Base-by-base conservation (phyloP, 1,140 invertebrate species). In the Drosophila pachea region DNA sequence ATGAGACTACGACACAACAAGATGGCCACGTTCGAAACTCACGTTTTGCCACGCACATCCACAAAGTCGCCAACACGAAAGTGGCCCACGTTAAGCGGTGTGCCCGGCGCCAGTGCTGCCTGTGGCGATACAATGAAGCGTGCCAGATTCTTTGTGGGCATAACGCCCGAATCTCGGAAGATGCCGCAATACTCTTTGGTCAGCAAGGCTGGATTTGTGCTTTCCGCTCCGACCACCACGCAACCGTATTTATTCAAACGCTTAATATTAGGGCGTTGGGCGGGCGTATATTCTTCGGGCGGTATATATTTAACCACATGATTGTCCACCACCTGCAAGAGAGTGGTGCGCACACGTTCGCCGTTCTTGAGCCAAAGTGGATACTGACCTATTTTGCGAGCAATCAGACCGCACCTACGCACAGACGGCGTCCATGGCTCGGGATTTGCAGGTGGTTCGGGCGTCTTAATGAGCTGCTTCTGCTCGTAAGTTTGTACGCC, bases 301-400 rank as follows among this genome's bases (percentile, higher is more conserved):
- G 96, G 93, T 65, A 94, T 94, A 90, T 98, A 99, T 84, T 94
- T 95, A 48, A 99, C 93, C 4, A 99, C 97, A 92, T 99, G 97
- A 90, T 99, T 99, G 88, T 99, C 98, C 29, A 96, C 90, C 12
- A 99, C 92, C 91, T 99, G 97, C 59, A 99, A 88, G 66, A 99
- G 86, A 11, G 97, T 98, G 3, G 95, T 93, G 1, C 90, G 74
- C 58, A 97, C 90, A 91, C 92, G 94, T 82, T 92, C 92, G 0
- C 98, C 98, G 90, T 95, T 92, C 90, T 96, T 98, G 2, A 93
- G 89, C 97, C 97, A 99, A 88, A 99, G 91, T 9, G 97, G 97
- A 89, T 98, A 94, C 55, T 95, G 91, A 35, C 98, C 98, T 87
- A 99, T 95, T 91, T 99, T 99, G 56, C 94, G 92, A 0, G 95